These are phyloP conservation scores for Montifringilla adamsi DNA, from an alignment of 2,113 vertebrate species.

Conservation along the genomic window DNA sequence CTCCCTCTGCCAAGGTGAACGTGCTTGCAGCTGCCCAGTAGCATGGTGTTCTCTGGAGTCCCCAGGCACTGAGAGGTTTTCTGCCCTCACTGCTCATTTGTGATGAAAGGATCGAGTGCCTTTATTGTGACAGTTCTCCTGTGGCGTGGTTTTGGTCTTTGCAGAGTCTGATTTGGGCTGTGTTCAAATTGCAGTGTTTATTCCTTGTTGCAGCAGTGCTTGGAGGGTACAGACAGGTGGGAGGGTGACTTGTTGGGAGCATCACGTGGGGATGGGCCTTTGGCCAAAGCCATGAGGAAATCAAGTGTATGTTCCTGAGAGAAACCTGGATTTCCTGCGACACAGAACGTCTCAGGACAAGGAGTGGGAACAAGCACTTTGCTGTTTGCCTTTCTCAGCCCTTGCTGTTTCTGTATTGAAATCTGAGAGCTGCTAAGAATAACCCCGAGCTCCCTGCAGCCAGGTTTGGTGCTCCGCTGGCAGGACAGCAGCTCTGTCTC, in stretches of 20 bases:
- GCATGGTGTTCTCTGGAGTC: background rate
- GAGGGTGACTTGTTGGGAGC: background rate
- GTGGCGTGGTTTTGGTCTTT: background rate
- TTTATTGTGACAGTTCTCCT: background rate
- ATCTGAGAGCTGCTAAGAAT: constrained; percentile 81
- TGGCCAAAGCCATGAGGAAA: background rate
- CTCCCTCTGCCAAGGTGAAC: background rate
- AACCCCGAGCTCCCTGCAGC: constrained; percentile 57
- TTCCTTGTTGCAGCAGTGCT: background rate
- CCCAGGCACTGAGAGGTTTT: background rate
- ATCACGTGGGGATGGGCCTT: background rate
- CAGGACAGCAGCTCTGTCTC: background rate
- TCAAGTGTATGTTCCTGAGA: background rate
- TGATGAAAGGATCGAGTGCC: background rate
- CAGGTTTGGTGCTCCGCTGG: constrained; percentile 60
- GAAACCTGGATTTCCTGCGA: background rate
- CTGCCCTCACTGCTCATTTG: background rate
- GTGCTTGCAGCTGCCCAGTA: background rate
- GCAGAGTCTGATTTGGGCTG: background rate
- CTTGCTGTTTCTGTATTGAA: constrained; percentile 70
- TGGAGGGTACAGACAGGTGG: background rate
- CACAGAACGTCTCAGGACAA: background rate
- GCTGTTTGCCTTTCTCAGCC: constrained; percentile 48
- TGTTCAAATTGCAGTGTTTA: background rate
- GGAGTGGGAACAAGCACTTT: constrained; percentile 8